Base-by-base conservation (phyloP, 2,888 invertebrate genomes). In the Leistus spinibarbis region DNA sequence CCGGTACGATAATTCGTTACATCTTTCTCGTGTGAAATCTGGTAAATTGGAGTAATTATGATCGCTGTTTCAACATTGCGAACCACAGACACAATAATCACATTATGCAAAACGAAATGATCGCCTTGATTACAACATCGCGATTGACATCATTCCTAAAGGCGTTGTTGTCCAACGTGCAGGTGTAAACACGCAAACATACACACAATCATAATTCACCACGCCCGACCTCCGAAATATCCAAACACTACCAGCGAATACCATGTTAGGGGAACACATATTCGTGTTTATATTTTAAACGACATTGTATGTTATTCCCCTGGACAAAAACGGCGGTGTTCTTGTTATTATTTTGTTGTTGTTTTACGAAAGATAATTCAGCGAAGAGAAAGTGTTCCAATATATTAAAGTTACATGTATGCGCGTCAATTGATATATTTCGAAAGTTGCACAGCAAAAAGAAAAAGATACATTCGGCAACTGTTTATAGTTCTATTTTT, bases 371-470 rank as follows among this genome's bases (percentile, higher is more conserved):
- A 16, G 20, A 63, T 54, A 63, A 60, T 63, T 62, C 57, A 27
- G 54, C 24, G 16, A 54, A 54, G 69, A 71, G 71, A 71, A 71
- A 71, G 71, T 71, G 64, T 9, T 23, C 60, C 60, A 10, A 16
- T 60, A 60, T 60, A 20, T 27, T 64, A 53, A 20, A 16, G 24
- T 20, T 20, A 54, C 67, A 54, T 7, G 40, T 40, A 53, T 22
- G 22, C 40, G 65, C 67, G 54, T 67, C 67, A 67, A 54, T 67
- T 70, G 60, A 60, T 60, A 60, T 53, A 70, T 62, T 40, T 70
- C 54, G 71, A 64, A 64, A 71, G 71, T 64, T 64, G 62, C 60
- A 20, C 53, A 13, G 54, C 20, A 57, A 64, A 27, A 66, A 13
- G 54, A 27, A 57, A 64, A 27, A 66, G 53, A 66, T 7, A 40